These are phyloP conservation scores for Rhombomys opimus DNA, from an alignment of 2,113 vertebrate species.

Conservation along the genomic window DNA sequence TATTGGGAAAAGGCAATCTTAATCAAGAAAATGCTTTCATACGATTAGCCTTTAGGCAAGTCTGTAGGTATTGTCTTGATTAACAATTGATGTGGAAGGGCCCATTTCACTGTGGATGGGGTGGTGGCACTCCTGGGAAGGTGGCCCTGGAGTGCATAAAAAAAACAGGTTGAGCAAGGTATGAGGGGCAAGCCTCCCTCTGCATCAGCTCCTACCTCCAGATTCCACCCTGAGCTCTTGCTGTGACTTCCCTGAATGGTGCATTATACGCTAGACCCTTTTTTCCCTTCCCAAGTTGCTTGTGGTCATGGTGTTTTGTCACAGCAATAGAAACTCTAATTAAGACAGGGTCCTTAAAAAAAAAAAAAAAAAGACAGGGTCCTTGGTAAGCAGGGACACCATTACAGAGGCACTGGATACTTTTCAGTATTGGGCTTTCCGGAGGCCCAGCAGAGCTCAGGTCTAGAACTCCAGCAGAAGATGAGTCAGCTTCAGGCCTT, in stretches of 20 bases:
- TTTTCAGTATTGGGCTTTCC: neutral
- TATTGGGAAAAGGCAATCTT: neutral
- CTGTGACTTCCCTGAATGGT: neutral
- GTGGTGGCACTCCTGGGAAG: neutral
- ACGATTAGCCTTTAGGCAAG: neutral
- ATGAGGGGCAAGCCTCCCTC: neutral
- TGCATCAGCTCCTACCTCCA: neutral
- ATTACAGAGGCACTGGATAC: conserved; percentile 35
- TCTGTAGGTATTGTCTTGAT: neutral
- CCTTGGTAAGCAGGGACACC: neutral
- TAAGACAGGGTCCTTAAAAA: neutral
- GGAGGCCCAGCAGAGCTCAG: conserved; percentile 37
- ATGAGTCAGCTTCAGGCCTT: conserved; percentile 59
- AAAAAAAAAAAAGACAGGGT: too few relatives aligned
- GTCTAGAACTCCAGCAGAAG: conserved; percentile 49
- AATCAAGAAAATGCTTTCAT: neutral
- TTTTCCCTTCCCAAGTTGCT: neutral
- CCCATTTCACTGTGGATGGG: neutral
- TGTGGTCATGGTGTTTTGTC: neutral
- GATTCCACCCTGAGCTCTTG: neutral
- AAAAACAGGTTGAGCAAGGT: neutral
- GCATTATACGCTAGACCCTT: neutral
- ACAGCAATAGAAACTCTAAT: neutral
- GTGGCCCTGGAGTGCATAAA: neutral
- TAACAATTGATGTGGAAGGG: neutral